These are phyloP conservation scores for Anomalospiza imberbis DNA, from an alignment of 2,797 vertebrate genomes.

Conservation along the genomic window DNA sequence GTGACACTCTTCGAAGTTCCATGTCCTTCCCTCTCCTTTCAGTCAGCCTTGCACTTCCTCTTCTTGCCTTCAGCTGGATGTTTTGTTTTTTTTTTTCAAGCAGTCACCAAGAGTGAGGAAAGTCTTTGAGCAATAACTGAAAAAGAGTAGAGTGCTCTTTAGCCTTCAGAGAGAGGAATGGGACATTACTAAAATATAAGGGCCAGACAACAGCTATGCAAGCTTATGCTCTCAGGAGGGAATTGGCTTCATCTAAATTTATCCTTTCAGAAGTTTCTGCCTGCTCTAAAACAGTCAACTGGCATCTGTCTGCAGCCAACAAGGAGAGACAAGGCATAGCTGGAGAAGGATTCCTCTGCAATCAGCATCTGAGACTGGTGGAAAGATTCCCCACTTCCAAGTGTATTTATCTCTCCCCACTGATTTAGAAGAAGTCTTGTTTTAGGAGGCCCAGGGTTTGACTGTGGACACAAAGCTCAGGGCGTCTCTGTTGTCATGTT, in stretches of 20 bases:
- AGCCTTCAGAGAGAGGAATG: not conserved
- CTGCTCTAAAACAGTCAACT: not conserved
- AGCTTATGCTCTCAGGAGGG: not conserved
- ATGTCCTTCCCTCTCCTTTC: not conserved
- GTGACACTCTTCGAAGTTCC: not conserved
- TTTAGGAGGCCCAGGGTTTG: not conserved
- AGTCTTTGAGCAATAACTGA: not conserved
- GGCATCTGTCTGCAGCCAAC: not conserved
- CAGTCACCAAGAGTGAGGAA: accelerated
- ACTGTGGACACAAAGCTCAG: not conserved
- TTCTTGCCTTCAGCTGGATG: not conserved
- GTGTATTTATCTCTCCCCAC: not conserved
- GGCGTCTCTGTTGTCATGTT: not conserved
- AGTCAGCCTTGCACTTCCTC: not conserved
- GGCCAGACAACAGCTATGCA: not conserved
- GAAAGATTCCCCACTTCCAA: not conserved
- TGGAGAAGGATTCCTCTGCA: not conserved
- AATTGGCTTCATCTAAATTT: not conserved
- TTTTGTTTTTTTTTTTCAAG: not conserved
- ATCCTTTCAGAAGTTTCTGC: not conserved
- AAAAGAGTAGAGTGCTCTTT: not conserved
- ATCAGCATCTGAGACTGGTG: not conserved
- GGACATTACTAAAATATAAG: not conserved
- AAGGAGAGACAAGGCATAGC: not conserved
- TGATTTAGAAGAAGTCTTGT: not conserved